These are phyloP conservation scores for Drosophila busckii DNA, from an alignment of 1,140 invertebrate species.

Conservation along the genomic window DNA sequence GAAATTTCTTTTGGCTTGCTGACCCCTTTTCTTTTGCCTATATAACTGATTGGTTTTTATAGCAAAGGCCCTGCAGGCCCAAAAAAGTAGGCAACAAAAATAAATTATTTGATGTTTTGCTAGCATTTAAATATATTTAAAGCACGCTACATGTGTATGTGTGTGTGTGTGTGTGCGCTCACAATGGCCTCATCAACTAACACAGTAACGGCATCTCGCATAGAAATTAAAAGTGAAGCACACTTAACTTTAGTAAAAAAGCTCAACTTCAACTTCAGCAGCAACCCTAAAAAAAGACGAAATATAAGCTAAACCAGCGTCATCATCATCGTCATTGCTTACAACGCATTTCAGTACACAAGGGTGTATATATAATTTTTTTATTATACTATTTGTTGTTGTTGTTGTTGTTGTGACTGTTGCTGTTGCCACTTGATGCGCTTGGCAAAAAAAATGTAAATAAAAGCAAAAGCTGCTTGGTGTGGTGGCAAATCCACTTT, in stretches of 20 bases:
- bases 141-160: background rate
- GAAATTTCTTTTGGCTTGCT: conserved; percentile 9
- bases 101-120: background rate
- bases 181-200: conserved; percentile 63
- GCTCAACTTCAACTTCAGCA: background rate
- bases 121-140: conserved; percentile 1
- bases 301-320: background rate
- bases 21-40: conserved; percentile 32
- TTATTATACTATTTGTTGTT: background rate
- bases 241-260: conserved; percentile 31
- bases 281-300: too few relatives aligned
- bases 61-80: conserved; percentile 25
- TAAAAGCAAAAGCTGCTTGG: conserved; percentile 1
- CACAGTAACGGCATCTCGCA: conserved; percentile 19
- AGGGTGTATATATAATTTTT: conserved; percentile 2
- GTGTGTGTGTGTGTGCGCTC: background rate
- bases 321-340: background rate
- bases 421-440: conserved; percentile 29
- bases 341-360: conserved; percentile 25
- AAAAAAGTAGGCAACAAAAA: conserved; percentile 5
- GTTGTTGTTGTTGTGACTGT: conserved; percentile 4
- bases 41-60: conserved; percentile 30
- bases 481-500: conserved; percentile 46
- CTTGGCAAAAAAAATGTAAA: conserved; percentile 1
- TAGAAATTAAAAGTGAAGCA: conserved; percentile 54